These are phyloP conservation scores for Platycheirus albimanus DNA, from an alignment of 2,888 invertebrate genomes.

Conservation along the genomic window DNA sequence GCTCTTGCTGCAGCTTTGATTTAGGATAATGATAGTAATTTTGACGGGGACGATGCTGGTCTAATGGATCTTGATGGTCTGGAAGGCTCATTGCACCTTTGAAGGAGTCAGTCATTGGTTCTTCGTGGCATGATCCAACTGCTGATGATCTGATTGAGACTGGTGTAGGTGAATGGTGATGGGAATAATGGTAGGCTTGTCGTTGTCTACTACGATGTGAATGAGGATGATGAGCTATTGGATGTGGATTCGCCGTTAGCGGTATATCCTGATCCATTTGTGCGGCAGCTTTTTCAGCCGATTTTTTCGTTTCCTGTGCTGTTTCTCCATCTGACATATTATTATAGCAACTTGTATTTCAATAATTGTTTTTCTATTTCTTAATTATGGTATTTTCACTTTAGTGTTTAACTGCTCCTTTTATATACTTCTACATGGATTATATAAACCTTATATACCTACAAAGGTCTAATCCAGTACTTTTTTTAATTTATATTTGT, in stretches of 20 bases:
- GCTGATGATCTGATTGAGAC: constrained; percentile 13
- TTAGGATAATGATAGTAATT: constrained; percentile 5
- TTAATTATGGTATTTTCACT: not conserved
- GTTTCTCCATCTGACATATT: constrained; percentile 67
- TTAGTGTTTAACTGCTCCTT: not conserved
- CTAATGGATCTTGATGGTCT: constrained; percentile 12
- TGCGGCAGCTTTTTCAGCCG: constrained; percentile 37
- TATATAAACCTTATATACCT: too few relatives aligned
- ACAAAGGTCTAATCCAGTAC: too few relatives aligned
- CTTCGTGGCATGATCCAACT: constrained; percentile 22
- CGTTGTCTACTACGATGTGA: constrained; percentile 18
- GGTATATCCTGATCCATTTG: constrained; percentile 9
- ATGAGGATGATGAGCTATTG: constrained; percentile 4
- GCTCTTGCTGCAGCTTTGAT: not conserved
- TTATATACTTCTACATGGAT: too few relatives aligned
- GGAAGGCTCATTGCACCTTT: constrained; percentile 2
- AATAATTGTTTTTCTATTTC: not conserved
- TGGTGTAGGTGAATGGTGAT: constrained; percentile 35
- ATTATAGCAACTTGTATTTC: not conserved
- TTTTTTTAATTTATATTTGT: too few relatives aligned
- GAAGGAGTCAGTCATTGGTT: constrained; percentile 17
- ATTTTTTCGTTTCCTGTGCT: constrained; percentile 63
- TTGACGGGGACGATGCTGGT: constrained; percentile 14
- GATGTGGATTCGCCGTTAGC: constrained; percentile 1
- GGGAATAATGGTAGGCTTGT: constrained; percentile 21